A percentile compares a stretch with the other conserved stretches of the same genome.
Conservation (phyloP, 2,797 vertebrate species). For the Siniperca scherzeri region DNA sequence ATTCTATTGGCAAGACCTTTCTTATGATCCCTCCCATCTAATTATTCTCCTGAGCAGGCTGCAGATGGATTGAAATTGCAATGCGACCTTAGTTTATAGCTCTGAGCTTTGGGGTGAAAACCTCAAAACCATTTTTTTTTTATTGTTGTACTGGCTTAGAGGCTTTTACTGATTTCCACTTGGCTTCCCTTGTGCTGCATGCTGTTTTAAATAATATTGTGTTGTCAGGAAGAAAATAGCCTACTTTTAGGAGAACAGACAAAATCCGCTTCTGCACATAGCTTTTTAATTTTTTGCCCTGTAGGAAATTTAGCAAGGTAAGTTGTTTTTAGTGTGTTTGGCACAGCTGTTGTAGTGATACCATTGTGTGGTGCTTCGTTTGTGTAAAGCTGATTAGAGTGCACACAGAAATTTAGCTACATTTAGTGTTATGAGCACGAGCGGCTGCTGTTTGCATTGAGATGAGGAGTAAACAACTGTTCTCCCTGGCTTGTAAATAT, state of each 20-base stretch:
- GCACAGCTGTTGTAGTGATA: constrained; percentile 6
- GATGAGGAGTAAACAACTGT: constrained; percentile 30
- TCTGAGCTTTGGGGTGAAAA: constrained; percentile 16
- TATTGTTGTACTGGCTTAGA: neutral
- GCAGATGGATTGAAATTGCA: constrained; percentile 39
- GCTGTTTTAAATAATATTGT: neutral
- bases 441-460: constrained; percentile 7
- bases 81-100: constrained; percentile 39
- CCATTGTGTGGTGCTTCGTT: neutral
- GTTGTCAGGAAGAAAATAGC: neutral
- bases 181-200: neutral
- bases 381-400: constrained; percentile 27
- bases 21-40: constrained; percentile 38
- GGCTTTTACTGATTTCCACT: constrained; percentile 8
- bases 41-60: constrained; percentile 43
- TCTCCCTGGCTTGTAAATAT: constrained; percentile 27
- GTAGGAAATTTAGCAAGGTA: neutral
- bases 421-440: neutral
- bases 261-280: neutral
- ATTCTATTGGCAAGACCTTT: constrained; percentile 45
- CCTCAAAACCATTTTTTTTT: constrained; percentile 7
- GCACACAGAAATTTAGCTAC: neutral
- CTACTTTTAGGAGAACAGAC: neutral
- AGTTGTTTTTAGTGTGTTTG: constrained; percentile 9
- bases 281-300: neutral